These are phyloP conservation scores for Ceuthmochares aereus DNA, from an alignment of 2,113 vertebrate genomes.

Conservation along the genomic window DNA sequence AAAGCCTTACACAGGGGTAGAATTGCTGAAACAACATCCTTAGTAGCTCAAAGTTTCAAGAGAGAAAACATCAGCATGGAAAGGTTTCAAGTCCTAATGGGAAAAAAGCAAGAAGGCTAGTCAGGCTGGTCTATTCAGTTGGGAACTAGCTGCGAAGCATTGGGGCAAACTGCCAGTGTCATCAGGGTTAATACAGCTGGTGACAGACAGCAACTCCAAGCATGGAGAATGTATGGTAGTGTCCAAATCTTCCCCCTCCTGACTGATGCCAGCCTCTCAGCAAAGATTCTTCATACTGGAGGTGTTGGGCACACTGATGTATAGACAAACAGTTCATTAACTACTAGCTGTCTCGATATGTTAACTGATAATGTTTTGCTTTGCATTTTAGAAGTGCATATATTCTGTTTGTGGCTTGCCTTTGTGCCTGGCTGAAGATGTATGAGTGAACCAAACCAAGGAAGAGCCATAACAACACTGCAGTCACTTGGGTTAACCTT, in stretches of 20 bases:
- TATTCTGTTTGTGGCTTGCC: not conserved
- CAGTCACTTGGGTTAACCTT: not conserved
- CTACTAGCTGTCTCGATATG: not conserved
- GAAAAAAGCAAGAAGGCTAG: not conserved
- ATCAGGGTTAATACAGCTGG: not conserved
- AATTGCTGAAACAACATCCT: not conserved
- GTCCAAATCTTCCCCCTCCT: not conserved
- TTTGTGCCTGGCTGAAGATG: not conserved
- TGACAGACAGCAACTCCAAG: not conserved
- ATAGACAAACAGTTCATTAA: not conserved
- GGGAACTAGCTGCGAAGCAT: not conserved
- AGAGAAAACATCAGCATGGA: not conserved
- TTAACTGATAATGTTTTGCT: not conserved
- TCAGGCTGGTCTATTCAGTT: not conserved
- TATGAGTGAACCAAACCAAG: not conserved
- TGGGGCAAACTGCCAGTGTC: not conserved
- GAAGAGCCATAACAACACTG: not conserved
- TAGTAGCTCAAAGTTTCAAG: not conserved
- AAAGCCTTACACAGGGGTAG: not conserved
- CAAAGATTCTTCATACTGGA: not conserved
- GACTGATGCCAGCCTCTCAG: not conserved
- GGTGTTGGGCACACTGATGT: not conserved
- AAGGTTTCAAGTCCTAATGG: not conserved
- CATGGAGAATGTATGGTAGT: fast-evolving
- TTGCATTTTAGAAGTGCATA: not conserved